phyloP scores from a whole-genome alignment of 2,888 invertebrate species.

The Suillia variegata region DNA sequence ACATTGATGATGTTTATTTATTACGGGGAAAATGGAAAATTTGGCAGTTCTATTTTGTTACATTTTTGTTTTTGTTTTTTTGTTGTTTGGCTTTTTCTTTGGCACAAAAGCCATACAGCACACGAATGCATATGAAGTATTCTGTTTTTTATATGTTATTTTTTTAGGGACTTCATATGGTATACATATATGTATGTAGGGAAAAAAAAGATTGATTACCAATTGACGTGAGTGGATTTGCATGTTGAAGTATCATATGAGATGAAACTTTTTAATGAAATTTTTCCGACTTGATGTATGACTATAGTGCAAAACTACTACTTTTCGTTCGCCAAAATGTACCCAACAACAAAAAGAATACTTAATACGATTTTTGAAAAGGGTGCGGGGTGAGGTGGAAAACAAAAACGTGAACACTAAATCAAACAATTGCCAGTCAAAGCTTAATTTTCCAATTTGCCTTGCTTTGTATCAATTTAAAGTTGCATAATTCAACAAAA shows the following conservation, averaged over 20 bases:
- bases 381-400: no score
- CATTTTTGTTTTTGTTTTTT: conserved; percentile 25
- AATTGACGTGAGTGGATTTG: conserved; percentile 47
- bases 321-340: no score
- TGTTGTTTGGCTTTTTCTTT: neutral
- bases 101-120: no score
- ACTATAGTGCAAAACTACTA: neutral
- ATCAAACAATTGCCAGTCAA: neutral
- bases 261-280: conserved; percentile 23
- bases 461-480: conserved; percentile 43
- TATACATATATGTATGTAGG: conserved; percentile 46
- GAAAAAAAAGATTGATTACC: conserved; percentile 45
- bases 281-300: conserved; percentile 5
- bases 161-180: conserved; percentile 31
- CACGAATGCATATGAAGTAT: neutral
- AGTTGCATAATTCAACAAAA: conserved; percentile 52
- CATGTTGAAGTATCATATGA: conserved; percentile 34
- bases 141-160: conserved; percentile 12
- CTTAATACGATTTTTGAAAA: no score
- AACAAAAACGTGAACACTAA: neutral
- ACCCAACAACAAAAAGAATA: no score
- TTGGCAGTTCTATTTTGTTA: conserved; percentile 25
- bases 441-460: conserved; percentile 41
- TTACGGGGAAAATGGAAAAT: conserved; percentile 49
- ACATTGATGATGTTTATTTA: conserved; percentile 56